phyloP scores from a whole-genome alignment of 1,140 invertebrate genomes.

The Archivesica marissinica region DNA sequence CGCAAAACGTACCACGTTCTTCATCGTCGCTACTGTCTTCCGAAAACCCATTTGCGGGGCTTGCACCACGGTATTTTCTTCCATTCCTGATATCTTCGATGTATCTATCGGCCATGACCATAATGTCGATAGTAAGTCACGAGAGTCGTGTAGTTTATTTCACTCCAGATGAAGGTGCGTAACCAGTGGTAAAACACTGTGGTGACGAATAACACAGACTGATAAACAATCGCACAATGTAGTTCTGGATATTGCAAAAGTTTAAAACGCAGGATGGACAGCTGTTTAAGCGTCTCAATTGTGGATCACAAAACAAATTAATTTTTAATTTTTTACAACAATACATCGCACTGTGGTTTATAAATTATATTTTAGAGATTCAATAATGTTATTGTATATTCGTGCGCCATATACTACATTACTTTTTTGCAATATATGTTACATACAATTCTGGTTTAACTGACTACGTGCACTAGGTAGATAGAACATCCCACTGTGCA shows the following conservation, averaged over 20 bases:
- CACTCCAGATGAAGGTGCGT: not conserved
- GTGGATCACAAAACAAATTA: not conserved
- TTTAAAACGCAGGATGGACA: not conserved
- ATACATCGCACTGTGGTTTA: not conserved
- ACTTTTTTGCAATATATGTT: slow-evolving; percentile 3
- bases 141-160: not conserved
- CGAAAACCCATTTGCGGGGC: slow-evolving; percentile 91
- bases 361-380: not conserved
- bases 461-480: too few species aligned
- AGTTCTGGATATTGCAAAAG: not conserved
- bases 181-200: slow-evolving; percentile 47
- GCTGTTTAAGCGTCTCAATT: not conserved
- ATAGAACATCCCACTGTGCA: too few species aligned
- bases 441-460: slow-evolving; percentile 21
- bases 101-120: slow-evolving; percentile 95
- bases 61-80: slow-evolving; percentile 93
- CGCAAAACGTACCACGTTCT: slow-evolving; percentile 56
- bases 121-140: slow-evolving; percentile 78
- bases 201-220: slow-evolving; percentile 17
- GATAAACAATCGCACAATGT: not conserved
- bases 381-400: slow-evolving; percentile 7
- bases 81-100: slow-evolving; percentile 92
- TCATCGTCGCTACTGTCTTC: slow-evolving; percentile 85
- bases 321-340: not conserved
- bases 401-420: not conserved